Percentiles rank a stretch among this genome's conserved stretches.
Evolutionary conservation across 2,888 invertebrate species (phyloP).

Genomic region (Stenichneumon culpator): DNA sequence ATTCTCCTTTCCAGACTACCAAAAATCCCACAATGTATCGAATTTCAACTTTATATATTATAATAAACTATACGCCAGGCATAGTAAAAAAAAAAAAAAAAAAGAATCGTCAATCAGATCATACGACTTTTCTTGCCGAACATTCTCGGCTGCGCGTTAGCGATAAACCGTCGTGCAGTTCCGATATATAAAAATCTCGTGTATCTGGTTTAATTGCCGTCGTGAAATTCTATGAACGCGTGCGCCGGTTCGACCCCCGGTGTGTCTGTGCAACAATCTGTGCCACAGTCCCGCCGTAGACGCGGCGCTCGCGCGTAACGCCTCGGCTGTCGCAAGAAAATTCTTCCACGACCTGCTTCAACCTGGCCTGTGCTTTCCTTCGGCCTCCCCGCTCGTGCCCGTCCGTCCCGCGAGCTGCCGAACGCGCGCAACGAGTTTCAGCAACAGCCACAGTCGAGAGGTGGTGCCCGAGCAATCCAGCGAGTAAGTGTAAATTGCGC

Average conservation of each 20-base stretch:
- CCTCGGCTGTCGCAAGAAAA: constrained; percentile 52
- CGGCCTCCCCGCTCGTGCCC: neutral
- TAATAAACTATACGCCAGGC: neutral
- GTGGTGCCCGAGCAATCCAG: neutral
- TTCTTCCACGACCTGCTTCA: constrained; percentile 59
- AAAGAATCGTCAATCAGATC: neutral
- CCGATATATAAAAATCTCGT: neutral
- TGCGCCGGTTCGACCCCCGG: neutral
- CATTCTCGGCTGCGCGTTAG: neutral
- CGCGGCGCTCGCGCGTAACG: constrained; percentile 29
- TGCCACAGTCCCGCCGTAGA: constrained; percentile 1
- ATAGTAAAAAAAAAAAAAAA: neutral
- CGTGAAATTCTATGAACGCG: constrained; percentile 11
- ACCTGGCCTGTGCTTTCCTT: constrained; percentile 31
- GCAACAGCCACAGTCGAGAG: neutral
- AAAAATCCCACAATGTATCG: too few relatives aligned
- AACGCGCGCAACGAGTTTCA: constrained; percentile 3
- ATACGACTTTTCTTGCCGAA: neutral
- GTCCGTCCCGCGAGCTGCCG: neutral
- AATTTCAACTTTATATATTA: too few relatives aligned
- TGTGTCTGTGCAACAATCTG: neutral
- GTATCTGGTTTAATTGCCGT: neutral
- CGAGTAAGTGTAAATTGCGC: constrained; percentile 22
- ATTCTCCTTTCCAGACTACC: too few relatives aligned
- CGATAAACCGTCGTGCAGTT: neutral